phyloP scores from a whole-genome alignment of 2,888 invertebrate species.

The Prosopocoilus inquinatus region DNA sequence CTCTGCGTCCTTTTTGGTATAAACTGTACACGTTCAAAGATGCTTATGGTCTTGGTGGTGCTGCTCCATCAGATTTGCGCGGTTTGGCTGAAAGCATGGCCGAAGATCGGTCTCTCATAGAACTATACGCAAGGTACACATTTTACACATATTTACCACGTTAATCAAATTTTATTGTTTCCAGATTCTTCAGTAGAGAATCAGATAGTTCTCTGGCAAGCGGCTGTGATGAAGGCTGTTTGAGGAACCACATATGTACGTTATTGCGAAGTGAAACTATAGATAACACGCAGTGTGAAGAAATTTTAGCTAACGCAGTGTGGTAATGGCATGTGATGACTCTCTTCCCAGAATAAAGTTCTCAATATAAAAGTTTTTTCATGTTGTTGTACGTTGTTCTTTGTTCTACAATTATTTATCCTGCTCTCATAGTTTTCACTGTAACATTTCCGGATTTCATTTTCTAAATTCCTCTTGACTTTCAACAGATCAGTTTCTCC shows the following conservation, averaged over 20 bases:
- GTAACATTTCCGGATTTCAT: too few relatives aligned
- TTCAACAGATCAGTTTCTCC: too few relatives aligned
- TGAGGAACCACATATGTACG: constrained; percentile 49
- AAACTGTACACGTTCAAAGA: constrained; percentile 51
- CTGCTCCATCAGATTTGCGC: constrained; percentile 48
- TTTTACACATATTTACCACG: background rate
- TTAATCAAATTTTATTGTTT: background rate
- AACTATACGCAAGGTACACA: constrained; percentile 41
- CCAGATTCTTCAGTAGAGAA: constrained; percentile 10
- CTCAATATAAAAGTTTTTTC: too few relatives aligned
- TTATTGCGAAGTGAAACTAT: constrained; percentile 55
- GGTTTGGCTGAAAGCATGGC: constrained; percentile 46
- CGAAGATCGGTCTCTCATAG: constrained; percentile 42
- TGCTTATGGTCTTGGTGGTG: constrained; percentile 45
- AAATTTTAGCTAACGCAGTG: constrained; percentile 5
- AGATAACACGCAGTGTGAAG: constrained; percentile 44
- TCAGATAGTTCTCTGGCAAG: constrained; percentile 22
- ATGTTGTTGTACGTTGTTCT: too few relatives aligned
- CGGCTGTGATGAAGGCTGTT: constrained; percentile 27
- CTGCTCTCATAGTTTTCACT: too few relatives aligned
- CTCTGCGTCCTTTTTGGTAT: constrained; percentile 44
- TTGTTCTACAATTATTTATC: too few relatives aligned
- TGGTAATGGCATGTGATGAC: too few relatives aligned
- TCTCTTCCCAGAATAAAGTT: too few relatives aligned
- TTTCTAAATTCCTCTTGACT: too few relatives aligned